Base-by-base conservation (phyloP, 2,888 invertebrate genomes). In the Stegophylla sp. region DNA sequence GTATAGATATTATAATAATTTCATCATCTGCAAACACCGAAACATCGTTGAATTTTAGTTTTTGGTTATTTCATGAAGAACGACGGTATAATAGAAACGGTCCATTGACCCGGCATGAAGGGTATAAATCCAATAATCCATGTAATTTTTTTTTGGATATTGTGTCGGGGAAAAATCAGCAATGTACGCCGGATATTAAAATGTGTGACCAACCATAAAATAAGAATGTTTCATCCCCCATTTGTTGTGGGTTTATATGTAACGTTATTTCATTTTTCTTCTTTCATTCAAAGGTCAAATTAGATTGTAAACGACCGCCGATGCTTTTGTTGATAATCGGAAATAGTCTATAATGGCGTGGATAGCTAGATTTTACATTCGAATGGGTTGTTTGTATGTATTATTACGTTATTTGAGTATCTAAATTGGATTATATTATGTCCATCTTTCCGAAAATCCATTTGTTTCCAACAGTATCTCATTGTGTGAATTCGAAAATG, bases 101-200 rank as follows among this genome's bases (percentile, higher is more conserved):
- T 26, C 43, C 59, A 61, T 20, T 45, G n/a, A 1, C 56, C 3
- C 10, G 1, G 26, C 71, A 0, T 15, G 3, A 61, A 28, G 45
- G 67, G 45, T 48, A 51, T n/a, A 64, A 74, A 81, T 81, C 73
- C 64, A 64, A 72, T 74, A 72, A 81, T 81, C 73, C 73, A 43
- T 43, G 72, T 53, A 53, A 53, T 74, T 45, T 64, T 45, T 64
- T 28, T 59, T 17, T 43, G 53, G 73, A 73, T 43, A 43, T 73
- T 64, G 72, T 26, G 61, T 53, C 34, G 73, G 28, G 64, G 51
- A 51, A 43, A 63, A 53, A 71, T 53, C 63, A 82, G 28, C 83
- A 82, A 48, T 88, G 83, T 88, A 89, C 81, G 72, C 84, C 83
- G 83, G 84, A 84, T 83, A 84, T 83, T 84, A 83, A 84, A 83